These are phyloP conservation scores for Sphecodes monilicornis DNA, from an alignment of 2,888 invertebrate genomes.

Conservation along the genomic window DNA sequence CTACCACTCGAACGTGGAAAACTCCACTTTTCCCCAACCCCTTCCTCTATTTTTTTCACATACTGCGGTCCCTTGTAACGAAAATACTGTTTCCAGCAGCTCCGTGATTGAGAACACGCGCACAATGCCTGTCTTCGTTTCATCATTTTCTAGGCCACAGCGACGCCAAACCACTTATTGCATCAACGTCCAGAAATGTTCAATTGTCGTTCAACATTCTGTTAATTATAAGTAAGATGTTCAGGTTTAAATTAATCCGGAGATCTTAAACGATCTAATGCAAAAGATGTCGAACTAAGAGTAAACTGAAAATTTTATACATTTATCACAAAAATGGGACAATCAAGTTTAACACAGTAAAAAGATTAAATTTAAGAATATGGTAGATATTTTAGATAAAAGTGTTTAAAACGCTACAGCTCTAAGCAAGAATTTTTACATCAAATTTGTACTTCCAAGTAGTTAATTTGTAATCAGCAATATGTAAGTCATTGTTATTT, in stretches of 20 bases:
- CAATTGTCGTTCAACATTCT: background rate
- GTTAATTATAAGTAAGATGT: background rate
- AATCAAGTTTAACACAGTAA: too few species aligned
- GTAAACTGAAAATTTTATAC: too few species aligned
- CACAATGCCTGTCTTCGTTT: background rate
- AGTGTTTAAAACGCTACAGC: background rate
- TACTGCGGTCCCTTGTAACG: constrained; percentile 8
- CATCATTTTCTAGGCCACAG: background rate
- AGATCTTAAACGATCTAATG: too few species aligned
- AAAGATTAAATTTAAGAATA: too few species aligned
- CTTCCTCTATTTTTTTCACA: constrained; percentile 3
- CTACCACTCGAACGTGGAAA: constrained; percentile 17
- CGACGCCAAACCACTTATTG: background rate
- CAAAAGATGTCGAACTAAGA: too few species aligned
- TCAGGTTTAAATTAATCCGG: too few species aligned
- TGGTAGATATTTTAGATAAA: too few species aligned
- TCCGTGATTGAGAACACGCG: constrained; percentile 38
- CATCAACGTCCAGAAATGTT: background rate
- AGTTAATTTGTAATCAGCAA: background rate
- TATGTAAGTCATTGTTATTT: background rate
- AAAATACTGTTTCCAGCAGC: constrained; percentile 25
- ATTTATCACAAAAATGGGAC: too few species aligned
- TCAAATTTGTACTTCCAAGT: background rate
- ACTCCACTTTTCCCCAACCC: constrained; percentile 8
- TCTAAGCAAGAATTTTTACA: background rate